Conservation (phyloP, 2,113 vertebrate genomes). For the Nicator chloris region DNA sequence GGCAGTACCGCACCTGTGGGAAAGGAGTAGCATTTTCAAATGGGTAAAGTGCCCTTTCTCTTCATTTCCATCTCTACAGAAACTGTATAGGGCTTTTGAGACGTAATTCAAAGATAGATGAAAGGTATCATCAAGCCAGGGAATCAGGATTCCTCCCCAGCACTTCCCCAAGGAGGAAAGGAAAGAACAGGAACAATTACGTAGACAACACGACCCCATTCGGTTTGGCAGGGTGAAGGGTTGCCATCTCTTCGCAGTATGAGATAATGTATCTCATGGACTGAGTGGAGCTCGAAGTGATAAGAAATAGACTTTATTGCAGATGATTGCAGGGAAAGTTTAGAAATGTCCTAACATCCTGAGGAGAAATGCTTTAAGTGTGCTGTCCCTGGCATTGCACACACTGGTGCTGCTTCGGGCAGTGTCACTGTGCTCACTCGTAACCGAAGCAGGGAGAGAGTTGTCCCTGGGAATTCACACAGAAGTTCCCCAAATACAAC, state of each 20-base stretch:
- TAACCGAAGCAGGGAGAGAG: neutral
- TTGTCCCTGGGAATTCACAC: neutral
- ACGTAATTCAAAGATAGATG: conserved; percentile 43
- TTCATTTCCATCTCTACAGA: neutral
- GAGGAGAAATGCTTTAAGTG: neutral
- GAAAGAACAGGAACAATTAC: neutral
- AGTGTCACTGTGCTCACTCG: neutral
- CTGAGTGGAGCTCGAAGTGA: neutral
- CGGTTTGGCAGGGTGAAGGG: neutral
- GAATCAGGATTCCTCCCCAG: conserved; percentile 21
- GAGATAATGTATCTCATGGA: neutral
- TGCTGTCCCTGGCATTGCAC: neutral
- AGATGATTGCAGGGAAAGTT: conserved; percentile 7
- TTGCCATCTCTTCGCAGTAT: neutral
- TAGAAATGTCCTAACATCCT: neutral
- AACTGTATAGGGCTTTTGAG: conserved; percentile 42
- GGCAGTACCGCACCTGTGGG: neutral
- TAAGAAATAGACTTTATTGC: neutral
- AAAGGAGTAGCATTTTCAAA: conserved; percentile 44
- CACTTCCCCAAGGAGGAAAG: neutral
- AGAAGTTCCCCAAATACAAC: neutral
- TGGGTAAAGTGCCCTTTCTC: conserved; percentile 16
- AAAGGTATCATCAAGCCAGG: conserved; percentile 27
- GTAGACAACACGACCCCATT: neutral
- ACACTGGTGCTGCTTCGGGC: neutral